These are phyloP conservation scores for Tychaedon coryphoeus DNA, from an alignment of 2,113 vertebrate genomes.

Conservation along the genomic window DNA sequence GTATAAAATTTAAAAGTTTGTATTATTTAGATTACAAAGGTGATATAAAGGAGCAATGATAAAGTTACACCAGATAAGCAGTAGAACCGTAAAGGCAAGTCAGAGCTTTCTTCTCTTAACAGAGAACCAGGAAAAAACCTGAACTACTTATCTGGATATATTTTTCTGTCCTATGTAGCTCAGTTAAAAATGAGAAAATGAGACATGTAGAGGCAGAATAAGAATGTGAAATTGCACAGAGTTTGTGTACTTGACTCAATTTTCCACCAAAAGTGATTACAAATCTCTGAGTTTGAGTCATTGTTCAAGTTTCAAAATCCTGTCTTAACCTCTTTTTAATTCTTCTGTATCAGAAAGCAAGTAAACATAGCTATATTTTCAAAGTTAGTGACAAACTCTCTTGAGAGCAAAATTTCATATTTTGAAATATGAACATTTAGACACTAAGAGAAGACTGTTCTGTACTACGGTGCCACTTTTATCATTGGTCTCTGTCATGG, in stretches of 20 bases:
- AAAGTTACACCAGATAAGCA: neutral
- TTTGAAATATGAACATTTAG: neutral
- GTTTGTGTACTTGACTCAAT: neutral
- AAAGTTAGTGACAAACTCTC: neutral
- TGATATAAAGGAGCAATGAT: neutral
- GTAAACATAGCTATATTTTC: neutral
- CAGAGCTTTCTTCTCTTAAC: neutral
- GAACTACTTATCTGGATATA: neutral
- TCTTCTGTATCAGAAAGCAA: neutral
- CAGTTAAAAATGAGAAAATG: neutral
- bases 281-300: neutral
- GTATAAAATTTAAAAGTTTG: neutral
- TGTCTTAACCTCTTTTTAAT: neutral
- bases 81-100: neutral
- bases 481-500: neutral
- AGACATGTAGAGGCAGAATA: neutral
- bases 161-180: neutral
- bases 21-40: neutral
- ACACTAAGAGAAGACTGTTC: neutral
- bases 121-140: neutral
- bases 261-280: neutral
- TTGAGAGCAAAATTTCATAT: neutral
- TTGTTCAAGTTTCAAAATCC: neutral
- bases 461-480: neutral
- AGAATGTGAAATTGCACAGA: neutral